Percentiles rank a stretch among this genome's conserved stretches.
Evolutionary conservation across 2,888 invertebrate genomes (phyloP).

Genomic region (Pasiphila rectangulata): DNA sequence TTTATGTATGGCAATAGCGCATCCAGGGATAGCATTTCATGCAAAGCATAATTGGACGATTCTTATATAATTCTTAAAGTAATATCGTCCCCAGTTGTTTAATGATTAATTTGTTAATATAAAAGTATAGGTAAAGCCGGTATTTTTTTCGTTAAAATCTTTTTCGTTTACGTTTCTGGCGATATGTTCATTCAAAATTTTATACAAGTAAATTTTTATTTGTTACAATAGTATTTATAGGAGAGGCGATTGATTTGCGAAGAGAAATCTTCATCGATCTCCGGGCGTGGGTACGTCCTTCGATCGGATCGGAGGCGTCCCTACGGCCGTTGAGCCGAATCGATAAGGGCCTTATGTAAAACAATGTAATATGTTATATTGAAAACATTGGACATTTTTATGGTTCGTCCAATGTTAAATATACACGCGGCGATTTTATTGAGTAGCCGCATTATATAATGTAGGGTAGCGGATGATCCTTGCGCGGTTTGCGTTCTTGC

Average conservation of each 20-base stretch:
- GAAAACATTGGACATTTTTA: conserved; percentile 56
- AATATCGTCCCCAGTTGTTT: conserved; percentile 77
- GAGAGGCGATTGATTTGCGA: conserved; percentile 36
- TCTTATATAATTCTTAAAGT: conserved; percentile 81
- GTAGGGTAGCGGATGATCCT: conserved; percentile 47
- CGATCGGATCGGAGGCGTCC: conserved; percentile 31
- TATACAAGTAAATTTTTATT: conserved; percentile 43
- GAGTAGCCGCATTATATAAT: conserved; percentile 70
- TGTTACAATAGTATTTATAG: conserved; percentile 42
- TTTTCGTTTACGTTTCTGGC: conserved; percentile 66
- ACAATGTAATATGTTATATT: conserved; percentile 39
- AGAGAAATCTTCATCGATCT: conserved; percentile 34
- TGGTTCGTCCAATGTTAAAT: conserved; percentile 67
- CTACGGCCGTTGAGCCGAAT: conserved; percentile 33
- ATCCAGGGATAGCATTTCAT: conserved; percentile 56
- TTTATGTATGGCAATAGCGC: conserved; percentile 29
- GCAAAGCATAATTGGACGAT: conserved; percentile 68
- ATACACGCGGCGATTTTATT: conserved; percentile 77
- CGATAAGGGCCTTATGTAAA: conserved; percentile 40
- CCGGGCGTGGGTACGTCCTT: conserved; percentile 41
- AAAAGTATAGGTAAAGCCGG: conserved; percentile 64
- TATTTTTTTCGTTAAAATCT: conserved; percentile 69
- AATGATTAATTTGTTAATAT: conserved; percentile 75
- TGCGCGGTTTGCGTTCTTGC: conserved; percentile 34
- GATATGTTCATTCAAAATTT: conserved; percentile 57